Percentiles rank a stretch among this genome's conserved stretches.
Conservation (phyloP, 2,797 vertebrate species). For the Oophaga sylvatica region DNA sequence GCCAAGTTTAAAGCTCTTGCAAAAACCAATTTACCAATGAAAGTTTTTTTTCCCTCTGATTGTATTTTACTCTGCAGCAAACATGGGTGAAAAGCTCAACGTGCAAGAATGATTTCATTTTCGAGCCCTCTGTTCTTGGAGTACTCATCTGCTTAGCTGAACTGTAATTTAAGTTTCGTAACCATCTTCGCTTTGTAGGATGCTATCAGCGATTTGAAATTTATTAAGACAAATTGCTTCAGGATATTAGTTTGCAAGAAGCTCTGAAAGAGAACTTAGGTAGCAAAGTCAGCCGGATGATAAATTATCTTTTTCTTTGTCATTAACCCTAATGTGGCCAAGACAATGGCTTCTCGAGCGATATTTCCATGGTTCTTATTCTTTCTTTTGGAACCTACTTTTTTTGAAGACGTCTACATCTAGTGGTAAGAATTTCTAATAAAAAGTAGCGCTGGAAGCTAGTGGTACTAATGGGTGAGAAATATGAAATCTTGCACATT, state of each 20-base stretch:
- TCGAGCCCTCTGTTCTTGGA: conserved; percentile 16
- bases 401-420: not conserved
- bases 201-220: conserved; percentile 56
- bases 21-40: conserved; percentile 20
- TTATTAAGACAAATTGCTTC: conserved; percentile 61
- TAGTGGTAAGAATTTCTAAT: conserved; percentile 40
- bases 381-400: not conserved
- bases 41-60: conserved; percentile 12
- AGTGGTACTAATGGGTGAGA: conserved; percentile 3
- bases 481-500: conserved; percentile 5
- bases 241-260: conserved; percentile 58
- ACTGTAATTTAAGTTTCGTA: conserved; percentile 58
- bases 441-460: conserved; percentile 6
- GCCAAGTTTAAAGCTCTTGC: not conserved
- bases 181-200: conserved; percentile 48
- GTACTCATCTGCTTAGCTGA: conserved; percentile 38
- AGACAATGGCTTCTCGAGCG: not conserved
- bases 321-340: conserved; percentile 33
- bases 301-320: conserved; percentile 48
- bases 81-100: not conserved
- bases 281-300: conserved; percentile 30
- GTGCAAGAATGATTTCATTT: conserved; percentile 26
- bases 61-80: conserved; percentile 28
- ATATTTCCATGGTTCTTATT: not conserved
- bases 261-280: conserved; percentile 45